Evolutionary conservation across 2,113 vertebrate genomes (phyloP), one percentile per base, ranked within the genome.

Genomic region (Xerus inauris): DNA sequence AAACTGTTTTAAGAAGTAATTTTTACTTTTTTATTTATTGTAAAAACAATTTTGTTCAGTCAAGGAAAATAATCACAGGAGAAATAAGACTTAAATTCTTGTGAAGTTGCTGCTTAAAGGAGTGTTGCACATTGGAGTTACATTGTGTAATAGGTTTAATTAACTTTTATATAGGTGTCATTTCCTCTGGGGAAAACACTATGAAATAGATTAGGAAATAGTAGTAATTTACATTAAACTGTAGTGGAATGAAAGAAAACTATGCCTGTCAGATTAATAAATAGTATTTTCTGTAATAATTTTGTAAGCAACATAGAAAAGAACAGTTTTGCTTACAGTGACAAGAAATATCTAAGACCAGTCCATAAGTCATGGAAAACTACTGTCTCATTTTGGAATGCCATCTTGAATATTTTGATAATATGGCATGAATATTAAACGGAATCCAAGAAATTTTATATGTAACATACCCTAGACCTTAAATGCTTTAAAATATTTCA

Each of bases 401-500:
- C 75, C 73, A 79, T 79, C 38, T 96, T 97, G 62, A 97, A 80
- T 92, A 96, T 93, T 91, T 96, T 89, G 88, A 12, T 90, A 97
- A 90, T 94, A 93, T 62, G 47, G 35, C 16, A 93, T 49, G 97
- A 90, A 93, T 84, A 97, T 80, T 95, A 97, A 89, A 40, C 83
- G 47, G 24, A 85, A 96, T 87, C 35, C 76, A 85, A 83, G n/a
- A 87, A 95, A 92, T 54, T 95, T 94, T 6, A 69, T 85, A 95
- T 93, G 94, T 96, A 95, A 95, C 26, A 22, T 90, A 92, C 26
- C 65, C 22, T 59, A 69, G 51, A 71, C 51, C 73, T 96, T 95
- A 97, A 94, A 95, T 96, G 87, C 83, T 94, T 96, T 94, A 86
- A 87, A 96, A 96, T 84, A 95, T 91, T 86, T 96, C 90, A 38